Conservation (phyloP, 2,888 invertebrate genomes). For the Andrena bicolor region DNA sequence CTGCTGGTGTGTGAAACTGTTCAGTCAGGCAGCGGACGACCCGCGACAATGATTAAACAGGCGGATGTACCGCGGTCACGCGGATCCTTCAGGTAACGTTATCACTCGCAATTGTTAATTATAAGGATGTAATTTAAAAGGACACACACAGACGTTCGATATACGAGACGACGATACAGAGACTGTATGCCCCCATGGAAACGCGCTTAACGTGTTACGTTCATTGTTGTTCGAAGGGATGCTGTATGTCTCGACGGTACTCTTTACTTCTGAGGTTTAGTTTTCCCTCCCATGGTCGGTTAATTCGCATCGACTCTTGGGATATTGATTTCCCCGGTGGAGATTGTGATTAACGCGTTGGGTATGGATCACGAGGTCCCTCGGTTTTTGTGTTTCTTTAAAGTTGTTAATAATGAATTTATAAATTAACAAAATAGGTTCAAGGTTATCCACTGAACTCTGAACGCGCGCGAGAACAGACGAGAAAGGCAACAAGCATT, state of each 20-base stretch:
- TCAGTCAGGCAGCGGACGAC: slow-evolving; percentile 63
- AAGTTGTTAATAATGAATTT: background rate
- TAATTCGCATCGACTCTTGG: background rate
- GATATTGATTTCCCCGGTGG: background rate
- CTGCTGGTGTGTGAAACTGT: slow-evolving; percentile 76
- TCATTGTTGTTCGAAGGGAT: background rate
- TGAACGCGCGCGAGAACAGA: too few species aligned
- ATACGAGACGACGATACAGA: background rate
- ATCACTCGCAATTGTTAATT: background rate
- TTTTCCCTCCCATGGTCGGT: background rate
- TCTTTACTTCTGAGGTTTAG: too few species aligned
- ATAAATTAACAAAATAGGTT: too few species aligned
- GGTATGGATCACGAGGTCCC: background rate
- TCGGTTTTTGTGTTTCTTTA: background rate
- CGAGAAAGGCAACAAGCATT: too few species aligned
- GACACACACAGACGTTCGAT: background rate
- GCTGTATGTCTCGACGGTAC: background rate
- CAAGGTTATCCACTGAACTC: too few species aligned
- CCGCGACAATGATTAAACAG: background rate
- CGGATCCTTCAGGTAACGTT: slow-evolving; percentile 62
- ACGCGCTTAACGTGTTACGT: background rate
- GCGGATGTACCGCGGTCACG: background rate
- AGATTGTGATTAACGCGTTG: background rate
- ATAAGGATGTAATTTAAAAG: background rate
- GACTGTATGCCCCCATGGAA: background rate